A percentile compares a stretch with the other conserved stretches of the same genome.
Evolutionary conservation across 1,140 invertebrate species (phyloP).

Genomic region (Listronotus oregonensis): DNA sequence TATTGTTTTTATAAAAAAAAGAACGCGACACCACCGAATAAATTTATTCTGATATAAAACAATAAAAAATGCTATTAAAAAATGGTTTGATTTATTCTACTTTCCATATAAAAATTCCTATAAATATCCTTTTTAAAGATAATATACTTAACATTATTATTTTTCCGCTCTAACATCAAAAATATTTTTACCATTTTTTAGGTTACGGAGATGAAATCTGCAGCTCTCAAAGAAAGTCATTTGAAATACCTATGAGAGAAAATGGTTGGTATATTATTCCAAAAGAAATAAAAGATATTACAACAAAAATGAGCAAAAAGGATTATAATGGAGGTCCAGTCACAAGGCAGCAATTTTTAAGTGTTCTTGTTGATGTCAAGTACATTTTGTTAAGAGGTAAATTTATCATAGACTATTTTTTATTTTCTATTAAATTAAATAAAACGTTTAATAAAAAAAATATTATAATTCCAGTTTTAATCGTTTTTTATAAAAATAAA

Average conservation of each 20-base stretch:
- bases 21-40: no score
- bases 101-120: no score
- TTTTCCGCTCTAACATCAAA: no score
- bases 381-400: slow-evolving; percentile 74
- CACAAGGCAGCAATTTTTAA: slow-evolving; percentile 79
- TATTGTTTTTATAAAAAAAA: no score
- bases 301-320: slow-evolving; percentile 60
- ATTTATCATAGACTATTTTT: not conserved
- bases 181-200: slow-evolving; percentile 55
- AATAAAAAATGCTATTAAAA: no score
- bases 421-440: not conserved
- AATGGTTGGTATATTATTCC: slow-evolving; percentile 75
- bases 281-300: slow-evolving; percentile 64
- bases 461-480: slow-evolving; percentile 49
- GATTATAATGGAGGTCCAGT: slow-evolving; percentile 69
- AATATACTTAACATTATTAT: no score
- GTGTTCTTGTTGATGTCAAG: slow-evolving; percentile 79
- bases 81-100: no score
- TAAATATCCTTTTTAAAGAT: no score
- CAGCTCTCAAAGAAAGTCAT: slow-evolving; percentile 52
- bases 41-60: no score
- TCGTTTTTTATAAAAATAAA: not conserved
- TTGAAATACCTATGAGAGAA: slow-evolving; percentile 71
- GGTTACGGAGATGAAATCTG: slow-evolving; percentile 69
- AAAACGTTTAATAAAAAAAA: not conserved